A percentile compares a stretch with the other conserved stretches of the same genome.
Conservation (phyloP, 1,140 invertebrate species). For the Cydia amplana region DNA sequence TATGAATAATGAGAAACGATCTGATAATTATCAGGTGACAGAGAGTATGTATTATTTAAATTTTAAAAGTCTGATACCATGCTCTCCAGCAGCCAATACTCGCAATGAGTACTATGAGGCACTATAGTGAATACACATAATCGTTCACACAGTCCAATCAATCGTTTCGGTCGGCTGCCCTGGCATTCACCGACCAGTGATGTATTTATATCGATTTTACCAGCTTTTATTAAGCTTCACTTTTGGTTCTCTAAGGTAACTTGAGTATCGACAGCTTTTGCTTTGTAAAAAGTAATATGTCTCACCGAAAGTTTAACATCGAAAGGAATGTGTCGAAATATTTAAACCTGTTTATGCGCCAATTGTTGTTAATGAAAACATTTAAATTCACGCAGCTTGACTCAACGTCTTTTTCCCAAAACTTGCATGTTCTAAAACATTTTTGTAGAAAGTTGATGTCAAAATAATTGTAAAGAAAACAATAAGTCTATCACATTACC, state of each 20-base stretch:
- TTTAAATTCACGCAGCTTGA: too few species aligned
- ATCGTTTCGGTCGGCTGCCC: conserved; percentile 47
- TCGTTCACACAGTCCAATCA: conserved; percentile 65
- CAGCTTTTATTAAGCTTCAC: neutral
- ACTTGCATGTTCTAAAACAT: neutral
- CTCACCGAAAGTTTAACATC: too few species aligned
- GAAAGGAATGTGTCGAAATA: too few species aligned
- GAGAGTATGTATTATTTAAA: too few species aligned
- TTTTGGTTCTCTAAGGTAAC: neutral
- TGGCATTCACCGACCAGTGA: conserved; percentile 26
- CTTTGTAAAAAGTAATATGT: too few species aligned
- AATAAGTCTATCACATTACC: conserved; percentile 30
- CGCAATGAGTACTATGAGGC: neutral
- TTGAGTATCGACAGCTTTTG: too few species aligned
- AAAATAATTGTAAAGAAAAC: conserved; percentile 27
- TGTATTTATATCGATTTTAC: conserved; percentile 20
- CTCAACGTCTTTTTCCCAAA: neutral
- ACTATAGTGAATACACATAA: conserved; percentile 52
- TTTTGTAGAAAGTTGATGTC: conserved; percentile 26
- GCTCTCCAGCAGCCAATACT: neutral
- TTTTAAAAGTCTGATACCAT: neutral
- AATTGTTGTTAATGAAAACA: too few species aligned
- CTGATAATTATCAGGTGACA: too few species aligned
- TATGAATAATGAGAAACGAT: too few species aligned
- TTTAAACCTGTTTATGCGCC: too few species aligned